Evolutionary conservation across 2,888 invertebrate genomes (phyloP), one percentile per base, ranked within the genome.

Genomic region (Andrena minutula): DNA sequence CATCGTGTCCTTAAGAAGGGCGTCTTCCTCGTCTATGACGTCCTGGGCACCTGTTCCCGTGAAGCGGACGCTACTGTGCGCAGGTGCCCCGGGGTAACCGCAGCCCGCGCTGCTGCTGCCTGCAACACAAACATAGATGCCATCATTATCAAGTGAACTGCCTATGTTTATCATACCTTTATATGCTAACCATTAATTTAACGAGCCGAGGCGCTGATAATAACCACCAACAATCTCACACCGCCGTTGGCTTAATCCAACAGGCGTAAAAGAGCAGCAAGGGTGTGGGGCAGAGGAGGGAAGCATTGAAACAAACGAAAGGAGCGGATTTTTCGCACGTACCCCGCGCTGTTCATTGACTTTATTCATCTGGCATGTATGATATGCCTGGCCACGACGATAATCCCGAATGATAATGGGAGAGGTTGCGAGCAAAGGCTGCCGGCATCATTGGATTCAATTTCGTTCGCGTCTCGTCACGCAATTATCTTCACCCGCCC

Each of bases 31-130:
- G 91, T 89, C 94, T 90, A 89, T 88, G 12, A 92, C 91, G 63
- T 93, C 93, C n/a, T 92, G 92, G 78, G 87, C 82, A 35, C 88
- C 86, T n/a, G 90, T 61, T 16, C 86, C 86, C 63, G 97, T 96
- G 94, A 98, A 98, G 28, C 96, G 95, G 51, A 98, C 96, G 63
- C 95, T 95, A 75, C 97, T 97, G 94, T 98, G 98, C 1, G 98
- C 98, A 10, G 98, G 98, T 0, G 97, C 97, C 10, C 98, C 98
- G 0, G 98, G 98, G 94, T 98, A 98, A 87, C 97, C 96, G 93
- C 98, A 98, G 78, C 93, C 94, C 63, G 84, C 82, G 60, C 90
- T 88, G 72, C 82, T 88, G 74, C 87, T 79, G n/a, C 75, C 89
- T 88, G 82, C 35, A 79, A 87, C 32, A 26, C 23, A 41, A 4